Conservation (phyloP, 1,140 invertebrate species). For the Wiebesia pumilae region DNA sequence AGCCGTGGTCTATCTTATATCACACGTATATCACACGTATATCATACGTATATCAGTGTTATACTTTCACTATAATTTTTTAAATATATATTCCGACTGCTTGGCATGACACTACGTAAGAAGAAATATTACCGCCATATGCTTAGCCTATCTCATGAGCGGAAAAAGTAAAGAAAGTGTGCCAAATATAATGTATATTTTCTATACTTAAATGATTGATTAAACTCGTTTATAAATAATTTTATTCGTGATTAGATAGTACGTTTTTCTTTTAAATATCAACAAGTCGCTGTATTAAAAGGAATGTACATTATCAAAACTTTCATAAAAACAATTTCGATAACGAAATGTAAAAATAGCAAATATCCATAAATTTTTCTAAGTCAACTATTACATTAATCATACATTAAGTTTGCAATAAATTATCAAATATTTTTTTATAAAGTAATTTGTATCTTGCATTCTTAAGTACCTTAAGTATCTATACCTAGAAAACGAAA, state of each 20-base stretch:
- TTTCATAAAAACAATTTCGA: background rate
- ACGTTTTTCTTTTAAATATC: background rate
- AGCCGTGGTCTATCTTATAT: background rate
- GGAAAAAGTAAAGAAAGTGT: background rate
- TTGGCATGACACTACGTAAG: background rate
- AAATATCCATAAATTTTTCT: background rate
- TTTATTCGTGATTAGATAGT: background rate
- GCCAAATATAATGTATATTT: background rate
- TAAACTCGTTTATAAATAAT: background rate
- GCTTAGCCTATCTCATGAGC: background rate
- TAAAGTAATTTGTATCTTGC: slow-evolving; percentile 7
- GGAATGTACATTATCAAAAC: background rate
- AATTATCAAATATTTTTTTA: slow-evolving; percentile 1
- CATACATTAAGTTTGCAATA: background rate
- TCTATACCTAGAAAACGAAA: background rate
- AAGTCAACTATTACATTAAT: background rate
- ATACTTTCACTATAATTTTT: background rate
- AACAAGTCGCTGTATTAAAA: background rate
- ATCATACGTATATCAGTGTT: background rate
- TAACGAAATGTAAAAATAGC: background rate
- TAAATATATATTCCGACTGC: background rate
- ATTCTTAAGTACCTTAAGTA: background rate
- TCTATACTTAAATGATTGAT: background rate
- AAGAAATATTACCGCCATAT: background rate
- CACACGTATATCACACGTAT: background rate